Evolutionary conservation across 2,113 vertebrate species (phyloP).

Genomic region (Chloebia gouldiae): DNA sequence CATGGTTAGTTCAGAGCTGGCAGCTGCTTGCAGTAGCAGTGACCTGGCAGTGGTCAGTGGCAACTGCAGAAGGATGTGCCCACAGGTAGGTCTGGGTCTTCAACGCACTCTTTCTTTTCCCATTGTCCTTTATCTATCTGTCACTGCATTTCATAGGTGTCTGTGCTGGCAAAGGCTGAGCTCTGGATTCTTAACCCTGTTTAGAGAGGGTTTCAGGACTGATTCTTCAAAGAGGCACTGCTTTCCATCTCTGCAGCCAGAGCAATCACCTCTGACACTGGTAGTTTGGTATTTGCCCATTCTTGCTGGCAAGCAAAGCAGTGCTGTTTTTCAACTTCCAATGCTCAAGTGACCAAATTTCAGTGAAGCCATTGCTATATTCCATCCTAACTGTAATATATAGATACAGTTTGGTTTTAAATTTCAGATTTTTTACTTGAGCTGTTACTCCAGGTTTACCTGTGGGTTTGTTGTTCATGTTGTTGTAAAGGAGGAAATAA

Average conservation of each 20-base stretch:
- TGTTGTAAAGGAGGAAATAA: background rate
- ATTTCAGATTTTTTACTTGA: background rate
- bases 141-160: background rate
- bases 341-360: background rate
- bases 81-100: background rate
- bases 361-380: background rate
- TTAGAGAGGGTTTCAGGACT: background rate
- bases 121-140: background rate
- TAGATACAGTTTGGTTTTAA: background rate
- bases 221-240: background rate
- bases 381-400: background rate
- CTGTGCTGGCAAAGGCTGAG: background rate
- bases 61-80: background rate
- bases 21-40: background rate
- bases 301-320: background rate
- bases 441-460: background rate
- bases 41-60: background rate
- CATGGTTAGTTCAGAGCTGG: background rate
- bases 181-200: background rate
- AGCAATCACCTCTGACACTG: background rate
- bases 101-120: background rate
- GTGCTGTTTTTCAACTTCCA: background rate
- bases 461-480: background rate
- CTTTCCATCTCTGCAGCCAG: background rate
- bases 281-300: background rate